These are phyloP conservation scores for Monopis laevigella DNA, from an alignment of 2,888 invertebrate species.

Conservation along the genomic window DNA sequence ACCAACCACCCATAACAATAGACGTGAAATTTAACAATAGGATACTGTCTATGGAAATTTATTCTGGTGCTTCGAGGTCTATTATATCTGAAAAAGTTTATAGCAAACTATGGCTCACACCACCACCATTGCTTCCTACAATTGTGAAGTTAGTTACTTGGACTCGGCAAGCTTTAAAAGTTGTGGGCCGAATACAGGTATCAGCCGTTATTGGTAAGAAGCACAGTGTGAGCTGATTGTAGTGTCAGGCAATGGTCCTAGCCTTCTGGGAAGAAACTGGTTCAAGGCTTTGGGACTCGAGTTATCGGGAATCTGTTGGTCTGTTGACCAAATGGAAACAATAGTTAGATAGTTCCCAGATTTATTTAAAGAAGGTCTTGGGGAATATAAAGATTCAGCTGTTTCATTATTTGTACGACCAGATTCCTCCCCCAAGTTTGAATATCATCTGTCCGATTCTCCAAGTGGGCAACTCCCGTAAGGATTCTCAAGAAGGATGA, in stretches of 20 bases:
- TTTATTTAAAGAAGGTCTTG: conserved; percentile 8
- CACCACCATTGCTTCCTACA: neutral
- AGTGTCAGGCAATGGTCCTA: neutral
- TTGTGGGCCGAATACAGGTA: conserved; percentile 3
- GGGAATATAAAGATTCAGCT: conserved; percentile 7
- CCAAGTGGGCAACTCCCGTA: conserved; percentile 18
- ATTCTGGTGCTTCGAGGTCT: conserved; percentile 13
- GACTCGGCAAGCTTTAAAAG: conserved; percentile 6
- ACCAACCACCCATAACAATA: conserved; percentile 8
- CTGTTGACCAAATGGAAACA: too few relatives aligned
- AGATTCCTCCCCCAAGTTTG: too few relatives aligned
- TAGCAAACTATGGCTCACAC: conserved; percentile 5
- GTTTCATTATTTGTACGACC: too few relatives aligned
- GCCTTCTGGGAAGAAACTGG: conserved; percentile 1
- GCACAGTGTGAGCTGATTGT: too few relatives aligned
- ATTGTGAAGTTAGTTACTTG: conserved; percentile 14
- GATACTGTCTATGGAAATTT: conserved; percentile 13
- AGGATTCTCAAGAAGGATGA: conserved; percentile 14
- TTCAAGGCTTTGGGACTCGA: conserved; percentile 2
- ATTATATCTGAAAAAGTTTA: conserved; percentile 11
- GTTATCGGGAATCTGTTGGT: neutral
- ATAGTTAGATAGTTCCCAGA: conserved; percentile 6
- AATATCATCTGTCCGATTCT: conserved; percentile 17
- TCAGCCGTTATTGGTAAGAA: too few relatives aligned
- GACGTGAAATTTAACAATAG: conserved; percentile 11